A percentile compares a stretch with the other conserved stretches of the same genome.
These are phyloP conservation scores for Leucoma salicis DNA, from an alignment of 2,888 invertebrate genomes.

Conservation along the genomic window DNA sequence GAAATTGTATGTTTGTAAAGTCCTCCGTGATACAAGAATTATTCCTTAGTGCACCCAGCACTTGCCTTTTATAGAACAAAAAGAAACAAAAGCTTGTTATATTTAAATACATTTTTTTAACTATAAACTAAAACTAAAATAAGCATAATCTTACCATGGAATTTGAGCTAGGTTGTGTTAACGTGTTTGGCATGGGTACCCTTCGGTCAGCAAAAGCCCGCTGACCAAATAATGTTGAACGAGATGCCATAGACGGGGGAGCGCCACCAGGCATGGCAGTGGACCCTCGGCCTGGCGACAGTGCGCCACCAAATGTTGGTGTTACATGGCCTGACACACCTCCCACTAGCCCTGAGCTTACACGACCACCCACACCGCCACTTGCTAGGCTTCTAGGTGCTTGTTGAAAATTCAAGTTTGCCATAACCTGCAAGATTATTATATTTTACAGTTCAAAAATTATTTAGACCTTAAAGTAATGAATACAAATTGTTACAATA, in stretches of 20 bases:
- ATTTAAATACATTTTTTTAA: too few relatives aligned
- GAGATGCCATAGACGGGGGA: slow-evolving; percentile 82
- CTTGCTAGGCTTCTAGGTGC: slow-evolving; percentile 94
- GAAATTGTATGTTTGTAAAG: too few relatives aligned
- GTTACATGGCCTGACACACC: slow-evolving; percentile 84
- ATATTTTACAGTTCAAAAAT: too few relatives aligned
- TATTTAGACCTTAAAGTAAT: too few relatives aligned
- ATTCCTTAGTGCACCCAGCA: too few relatives aligned
- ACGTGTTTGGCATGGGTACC: slow-evolving; percentile 83
- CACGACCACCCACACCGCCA: slow-evolving; percentile 80
- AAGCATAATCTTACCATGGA: slow-evolving; percentile 70
- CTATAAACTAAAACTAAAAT: too few relatives aligned
- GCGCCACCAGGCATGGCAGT: slow-evolving; percentile 75
- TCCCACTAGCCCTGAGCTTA: slow-evolving; percentile 87
- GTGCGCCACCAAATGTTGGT: slow-evolving; percentile 74
- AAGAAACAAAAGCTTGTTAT: too few relatives aligned
- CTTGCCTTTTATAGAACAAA: too few relatives aligned
- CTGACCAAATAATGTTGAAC: slow-evolving; percentile 88
- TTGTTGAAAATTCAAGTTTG: slow-evolving; percentile 95
- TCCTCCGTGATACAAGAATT: too few relatives aligned
- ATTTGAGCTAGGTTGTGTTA: slow-evolving; percentile 80
- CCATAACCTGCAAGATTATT: slow-evolving; percentile 87
- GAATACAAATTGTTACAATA: too few relatives aligned
- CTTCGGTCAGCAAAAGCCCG: slow-evolving; percentile 90
- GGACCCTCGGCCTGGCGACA: slow-evolving; percentile 70